These are phyloP conservation scores for Stratiolaelaps scimitus DNA, from an alignment of 1,140 invertebrate species.

Conservation along the genomic window DNA sequence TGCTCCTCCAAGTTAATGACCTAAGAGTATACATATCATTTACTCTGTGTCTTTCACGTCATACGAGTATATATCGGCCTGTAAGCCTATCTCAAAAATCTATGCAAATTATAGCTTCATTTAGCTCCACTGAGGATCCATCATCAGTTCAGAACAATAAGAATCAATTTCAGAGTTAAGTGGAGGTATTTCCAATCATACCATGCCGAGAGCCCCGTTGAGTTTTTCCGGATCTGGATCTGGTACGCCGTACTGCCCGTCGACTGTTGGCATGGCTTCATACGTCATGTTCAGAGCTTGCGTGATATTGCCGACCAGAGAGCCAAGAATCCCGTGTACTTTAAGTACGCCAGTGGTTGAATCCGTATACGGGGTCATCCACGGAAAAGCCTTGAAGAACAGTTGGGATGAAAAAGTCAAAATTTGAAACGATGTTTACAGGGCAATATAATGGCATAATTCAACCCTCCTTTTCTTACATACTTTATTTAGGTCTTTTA, in stretches of 20 bases:
- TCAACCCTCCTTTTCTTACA: too few relatives aligned
- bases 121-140: not conserved
- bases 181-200: not conserved
- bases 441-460: too few relatives aligned
- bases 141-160: conserved; percentile 1
- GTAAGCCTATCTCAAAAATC: not conserved
- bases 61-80: not conserved
- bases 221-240: not conserved
- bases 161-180: not conserved
- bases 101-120: not conserved
- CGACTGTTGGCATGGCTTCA: not conserved
- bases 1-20: too few relatives aligned
- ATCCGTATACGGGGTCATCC: too few relatives aligned
- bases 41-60: not conserved
- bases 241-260: not conserved
- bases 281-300: not conserved
- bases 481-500: too few relatives aligned
- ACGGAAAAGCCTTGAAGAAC: too few relatives aligned
- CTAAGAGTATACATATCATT: too few relatives aligned
- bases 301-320: not conserved
- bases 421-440: too few relatives aligned
- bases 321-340: conserved; percentile 1
- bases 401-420: too few relatives aligned
- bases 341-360: not conserved
- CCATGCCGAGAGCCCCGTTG: not conserved